Evolutionary conservation across 2,113 vertebrate genomes (phyloP).

Genomic region (Engystomops pustulosus): DNA sequence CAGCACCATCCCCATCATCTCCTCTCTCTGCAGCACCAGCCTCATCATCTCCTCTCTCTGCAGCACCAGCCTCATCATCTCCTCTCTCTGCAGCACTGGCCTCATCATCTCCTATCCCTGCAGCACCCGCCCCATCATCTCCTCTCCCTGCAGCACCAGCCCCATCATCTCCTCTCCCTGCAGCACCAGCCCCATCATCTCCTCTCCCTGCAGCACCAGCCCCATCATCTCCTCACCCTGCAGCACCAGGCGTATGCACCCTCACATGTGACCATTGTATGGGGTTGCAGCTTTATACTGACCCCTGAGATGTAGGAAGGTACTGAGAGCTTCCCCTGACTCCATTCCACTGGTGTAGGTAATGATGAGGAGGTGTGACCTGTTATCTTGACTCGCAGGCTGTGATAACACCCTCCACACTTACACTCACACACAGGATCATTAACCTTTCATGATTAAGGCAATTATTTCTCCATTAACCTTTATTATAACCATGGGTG

Average conservation of each 20-base stretch:
- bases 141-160: too few relatives aligned
- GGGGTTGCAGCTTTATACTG: not conserved
- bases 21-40: too few relatives aligned
- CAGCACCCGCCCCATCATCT: too few relatives aligned
- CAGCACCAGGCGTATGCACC: not conserved
- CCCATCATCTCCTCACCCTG: too few relatives aligned
- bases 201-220: too few relatives aligned
- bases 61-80: too few relatives aligned
- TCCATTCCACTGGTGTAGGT: constrained; percentile 58
- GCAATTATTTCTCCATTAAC: constrained; percentile 80
- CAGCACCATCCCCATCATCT: too few relatives aligned
- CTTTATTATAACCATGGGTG: constrained; percentile 69
- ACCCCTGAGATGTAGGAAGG: not conserved
- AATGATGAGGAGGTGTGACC: constrained; percentile 70
- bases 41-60: too few relatives aligned
- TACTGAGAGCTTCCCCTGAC: not conserved
- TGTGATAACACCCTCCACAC: constrained; percentile 68
- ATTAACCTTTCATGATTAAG: constrained; percentile 81
- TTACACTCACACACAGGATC: constrained; percentile 68
- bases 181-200: too few relatives aligned
- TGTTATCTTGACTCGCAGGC: constrained; percentile 63
- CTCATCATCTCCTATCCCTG: too few relatives aligned
- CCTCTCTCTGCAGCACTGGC: too few relatives aligned
- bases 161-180: too few relatives aligned
- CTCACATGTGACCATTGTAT: not conserved